Conservation (phyloP, 2,113 vertebrate genomes). For the Salminus brasiliensis region DNA sequence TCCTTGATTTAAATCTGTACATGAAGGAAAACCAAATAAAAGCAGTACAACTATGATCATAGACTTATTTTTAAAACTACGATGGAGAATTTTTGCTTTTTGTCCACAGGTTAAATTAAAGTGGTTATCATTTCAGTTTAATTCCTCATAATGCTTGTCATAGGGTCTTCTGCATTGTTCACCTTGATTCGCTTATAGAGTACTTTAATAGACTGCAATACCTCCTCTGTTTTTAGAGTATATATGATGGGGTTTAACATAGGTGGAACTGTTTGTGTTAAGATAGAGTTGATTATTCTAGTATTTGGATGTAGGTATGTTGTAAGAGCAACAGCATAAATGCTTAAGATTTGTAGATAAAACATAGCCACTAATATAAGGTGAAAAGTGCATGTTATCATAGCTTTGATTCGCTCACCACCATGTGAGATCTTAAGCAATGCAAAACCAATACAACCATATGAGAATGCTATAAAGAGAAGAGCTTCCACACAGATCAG, state of each 20-base stretch:
- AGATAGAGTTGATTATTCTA: background rate
- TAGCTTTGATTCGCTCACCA: conserved; percentile 5
- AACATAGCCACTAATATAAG: background rate
- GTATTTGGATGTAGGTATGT: background rate
- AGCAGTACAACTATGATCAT: no score
- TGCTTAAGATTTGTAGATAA: background rate
- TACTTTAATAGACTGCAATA: background rate
- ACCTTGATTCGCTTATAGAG: background rate
- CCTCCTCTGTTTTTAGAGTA: conserved; percentile 13
- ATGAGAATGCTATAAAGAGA: conserved; percentile 1
- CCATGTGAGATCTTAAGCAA: background rate
- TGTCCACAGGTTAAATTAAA: no score
- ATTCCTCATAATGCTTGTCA: background rate
- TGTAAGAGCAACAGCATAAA: background rate
- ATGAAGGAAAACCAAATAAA: no score
- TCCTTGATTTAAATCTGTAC: no score
- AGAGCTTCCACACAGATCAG: background rate
- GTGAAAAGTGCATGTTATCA: background rate
- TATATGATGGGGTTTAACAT: conserved; percentile 19
- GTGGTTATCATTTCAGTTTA: no score
- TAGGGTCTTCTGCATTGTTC: background rate
- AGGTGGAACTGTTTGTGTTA: conserved; percentile 6
- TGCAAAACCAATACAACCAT: conserved; percentile 6
- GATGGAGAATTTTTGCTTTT: no score
- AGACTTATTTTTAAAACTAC: no score